Conservation (phyloP, 2,888 invertebrate genomes). For the Ethmia dodecea region DNA sequence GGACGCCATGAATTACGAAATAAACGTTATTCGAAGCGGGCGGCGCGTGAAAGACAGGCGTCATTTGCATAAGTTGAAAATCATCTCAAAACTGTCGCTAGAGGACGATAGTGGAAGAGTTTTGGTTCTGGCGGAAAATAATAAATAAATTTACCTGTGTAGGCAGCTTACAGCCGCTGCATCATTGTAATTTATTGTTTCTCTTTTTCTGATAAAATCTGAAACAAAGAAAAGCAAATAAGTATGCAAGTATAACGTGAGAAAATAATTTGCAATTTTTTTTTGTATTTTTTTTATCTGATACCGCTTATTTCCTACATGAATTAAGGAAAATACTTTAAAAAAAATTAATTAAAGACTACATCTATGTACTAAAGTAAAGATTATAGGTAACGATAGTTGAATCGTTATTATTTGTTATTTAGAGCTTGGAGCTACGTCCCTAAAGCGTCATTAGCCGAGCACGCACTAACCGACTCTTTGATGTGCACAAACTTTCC, state of each 20-base stretch:
- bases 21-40: too few species aligned
- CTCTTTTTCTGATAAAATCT: conserved; percentile 25
- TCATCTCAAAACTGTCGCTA: conserved; percentile 29
- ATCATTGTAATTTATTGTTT: conserved; percentile 38
- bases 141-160: conserved; percentile 37
- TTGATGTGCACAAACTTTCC: conserved; percentile 70
- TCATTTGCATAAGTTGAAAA: conserved; percentile 57
- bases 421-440: too few species aligned
- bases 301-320: too few species aligned
- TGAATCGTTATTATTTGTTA: too few species aligned
- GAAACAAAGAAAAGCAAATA: conserved; percentile 22
- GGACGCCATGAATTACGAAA: conserved; percentile 17
- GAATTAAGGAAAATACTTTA: too few species aligned
- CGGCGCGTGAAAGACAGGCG: conserved; percentile 7
- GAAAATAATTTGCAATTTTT: neutral
- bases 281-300: neutral
- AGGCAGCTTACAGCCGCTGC: conserved; percentile 74
- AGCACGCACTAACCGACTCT: conserved; percentile 60
- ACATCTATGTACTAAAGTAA: too few species aligned
- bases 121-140: neutral
- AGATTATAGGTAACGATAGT: too few species aligned
- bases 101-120: conserved; percentile 37
- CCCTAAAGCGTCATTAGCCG: conserved; percentile 24
- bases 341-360: too few species aligned
- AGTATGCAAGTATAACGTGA: neutral